phyloP scores from a whole-genome alignment of 1,140 invertebrate genomes.

The Calosoma granatense region DNA sequence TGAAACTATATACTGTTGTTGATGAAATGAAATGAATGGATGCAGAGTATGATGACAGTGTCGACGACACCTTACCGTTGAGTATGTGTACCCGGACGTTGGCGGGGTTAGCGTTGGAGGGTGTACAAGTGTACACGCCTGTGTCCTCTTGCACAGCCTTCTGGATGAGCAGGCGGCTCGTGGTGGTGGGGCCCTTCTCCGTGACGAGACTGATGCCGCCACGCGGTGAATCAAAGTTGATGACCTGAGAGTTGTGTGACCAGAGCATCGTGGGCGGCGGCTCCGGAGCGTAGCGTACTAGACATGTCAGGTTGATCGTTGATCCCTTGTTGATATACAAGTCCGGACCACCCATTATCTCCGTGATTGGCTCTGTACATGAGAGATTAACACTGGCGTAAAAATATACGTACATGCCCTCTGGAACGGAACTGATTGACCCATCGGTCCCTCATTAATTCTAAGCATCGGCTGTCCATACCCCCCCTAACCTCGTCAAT shows the following conservation, averaged over 20 bases:
- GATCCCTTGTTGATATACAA: constrained; percentile 76
- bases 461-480: no score
- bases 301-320: constrained; percentile 80
- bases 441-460: no score
- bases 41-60: no score
- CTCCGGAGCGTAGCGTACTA: constrained; percentile 70
- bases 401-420: constrained; percentile 13
- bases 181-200: constrained; percentile 67
- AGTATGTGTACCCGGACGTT: constrained; percentile 70
- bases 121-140: constrained; percentile 64
- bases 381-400: constrained; percentile 11
- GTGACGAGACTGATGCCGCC: constrained; percentile 63
- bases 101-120: constrained; percentile 66
- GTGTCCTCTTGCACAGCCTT: constrained; percentile 63
- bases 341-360: constrained; percentile 69
- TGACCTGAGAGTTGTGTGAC: constrained; percentile 69
- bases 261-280: constrained; percentile 67
- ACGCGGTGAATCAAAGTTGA: constrained; percentile 70
- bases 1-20: not conserved
- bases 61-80: constrained; percentile 77
- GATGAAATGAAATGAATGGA: no score
- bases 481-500: no score
- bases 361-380: constrained; percentile 69
- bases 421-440: no score
- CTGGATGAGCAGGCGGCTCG: constrained; percentile 67